Conservation (phyloP, 2,888 invertebrate genomes). For the Patella depressa region DNA sequence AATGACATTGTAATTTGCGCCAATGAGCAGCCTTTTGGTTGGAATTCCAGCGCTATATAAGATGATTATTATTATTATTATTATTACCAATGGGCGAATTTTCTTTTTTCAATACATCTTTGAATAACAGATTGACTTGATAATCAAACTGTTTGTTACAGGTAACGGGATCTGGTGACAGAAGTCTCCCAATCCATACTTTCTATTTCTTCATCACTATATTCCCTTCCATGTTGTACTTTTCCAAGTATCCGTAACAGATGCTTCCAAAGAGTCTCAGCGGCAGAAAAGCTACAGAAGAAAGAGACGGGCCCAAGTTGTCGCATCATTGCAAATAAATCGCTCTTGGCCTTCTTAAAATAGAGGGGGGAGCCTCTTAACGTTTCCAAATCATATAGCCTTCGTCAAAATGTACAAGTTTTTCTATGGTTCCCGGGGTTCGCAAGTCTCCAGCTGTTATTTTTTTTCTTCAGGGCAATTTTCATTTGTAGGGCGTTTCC, state of each 20-base stretch:
- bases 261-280: conserved; percentile 34
- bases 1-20: too few relatives aligned
- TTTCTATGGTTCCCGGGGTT: neutral
- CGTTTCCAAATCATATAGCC: conserved; percentile 29
- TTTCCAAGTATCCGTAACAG: neutral
- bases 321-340: conserved; percentile 41
- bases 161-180: conserved; percentile 47
- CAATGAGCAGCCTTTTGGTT: too few relatives aligned
- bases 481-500: neutral
- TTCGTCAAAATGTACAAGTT: conserved; percentile 7
- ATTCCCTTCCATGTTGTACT: conserved; percentile 28
- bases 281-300: conserved; percentile 36
- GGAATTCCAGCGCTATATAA: too few relatives aligned
- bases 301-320: conserved; percentile 40
- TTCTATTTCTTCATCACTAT: too few relatives aligned
- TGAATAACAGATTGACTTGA: too few relatives aligned
- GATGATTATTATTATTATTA: too few relatives aligned
- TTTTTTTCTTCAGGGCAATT: neutral
- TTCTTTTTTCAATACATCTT: too few relatives aligned
- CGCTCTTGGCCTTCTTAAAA: conserved; percentile 16
- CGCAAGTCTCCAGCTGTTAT: neutral
- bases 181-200: conserved; percentile 9
- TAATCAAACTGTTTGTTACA: conserved; percentile 17
- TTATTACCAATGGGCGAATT: too few relatives aligned
- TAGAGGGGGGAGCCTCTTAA: conserved; percentile 18